Evolutionary conservation across 1,140 invertebrate species (phyloP).

Genomic region (Doryteuthis pealeii): DNA sequence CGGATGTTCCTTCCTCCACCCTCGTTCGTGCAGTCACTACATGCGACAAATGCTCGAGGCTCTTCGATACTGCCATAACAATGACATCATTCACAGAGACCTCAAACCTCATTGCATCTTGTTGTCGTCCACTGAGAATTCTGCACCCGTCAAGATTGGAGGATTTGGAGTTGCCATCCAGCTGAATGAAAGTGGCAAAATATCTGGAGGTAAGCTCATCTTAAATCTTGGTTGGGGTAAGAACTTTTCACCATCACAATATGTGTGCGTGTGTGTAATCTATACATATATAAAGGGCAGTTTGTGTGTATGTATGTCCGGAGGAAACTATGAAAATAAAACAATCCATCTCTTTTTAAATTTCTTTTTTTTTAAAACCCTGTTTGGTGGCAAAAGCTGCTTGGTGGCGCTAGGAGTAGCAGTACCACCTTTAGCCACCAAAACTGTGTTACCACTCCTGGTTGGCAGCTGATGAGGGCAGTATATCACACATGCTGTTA

Average conservation of each 20-base stretch:
- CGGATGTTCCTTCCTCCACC: too few species aligned
- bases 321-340: too few species aligned
- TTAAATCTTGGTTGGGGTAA: not conserved
- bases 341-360: too few species aligned
- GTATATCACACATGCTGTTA: too few species aligned
- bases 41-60: conserved; percentile 96
- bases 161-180: conserved; percentile 97
- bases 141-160: conserved; percentile 94
- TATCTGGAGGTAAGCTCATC: conserved; percentile 49
- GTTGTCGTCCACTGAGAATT: conserved; percentile 92
- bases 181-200: conserved; percentile 48
- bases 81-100: conserved; percentile 95
- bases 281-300: too few species aligned
- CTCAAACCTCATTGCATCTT: conserved; percentile 94
- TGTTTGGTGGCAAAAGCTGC: too few species aligned
- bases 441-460: too few species aligned
- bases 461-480: too few species aligned
- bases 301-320: too few species aligned
- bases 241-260: not conserved
- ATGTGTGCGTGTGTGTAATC: conserved; percentile 7
- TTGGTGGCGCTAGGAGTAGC: too few species aligned
- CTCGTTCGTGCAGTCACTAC: conserved; percentile 97
- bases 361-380: too few species aligned
- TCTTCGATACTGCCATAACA: conserved; percentile 93
- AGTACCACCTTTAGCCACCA: too few species aligned